phyloP scores from a whole-genome alignment of 2,888 invertebrate species.

The Cataglyphis altisquamis region DNA sequence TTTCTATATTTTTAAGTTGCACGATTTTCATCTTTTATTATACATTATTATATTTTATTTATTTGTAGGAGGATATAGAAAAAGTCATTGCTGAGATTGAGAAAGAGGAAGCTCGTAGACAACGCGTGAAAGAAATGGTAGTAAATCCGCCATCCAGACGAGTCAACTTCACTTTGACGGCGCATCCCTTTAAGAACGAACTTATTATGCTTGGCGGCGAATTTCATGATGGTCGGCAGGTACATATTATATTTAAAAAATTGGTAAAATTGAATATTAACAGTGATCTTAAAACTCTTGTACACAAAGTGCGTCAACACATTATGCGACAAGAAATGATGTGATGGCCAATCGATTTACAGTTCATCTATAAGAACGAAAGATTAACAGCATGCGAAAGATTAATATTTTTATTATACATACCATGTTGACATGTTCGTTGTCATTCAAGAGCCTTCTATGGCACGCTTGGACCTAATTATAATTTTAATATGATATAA shows the following conservation, averaged over 20 bases:
- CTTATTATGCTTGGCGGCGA: slow-evolving; percentile 97
- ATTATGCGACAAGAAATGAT: too few relatives aligned
- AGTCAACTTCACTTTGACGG: slow-evolving; percentile 92
- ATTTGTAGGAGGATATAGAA: slow-evolving; percentile 92
- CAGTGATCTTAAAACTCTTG: neutral
- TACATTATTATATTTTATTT: slow-evolving; percentile 34
- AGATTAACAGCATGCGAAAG: too few relatives aligned
- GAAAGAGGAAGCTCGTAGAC: slow-evolving; percentile 91
- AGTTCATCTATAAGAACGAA: too few relatives aligned
- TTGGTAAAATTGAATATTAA: neutral
- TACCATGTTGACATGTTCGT: too few relatives aligned
- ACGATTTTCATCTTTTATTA: too few relatives aligned
- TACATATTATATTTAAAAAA: slow-evolving; percentile 23
- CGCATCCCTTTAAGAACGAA: slow-evolving; percentile 96
- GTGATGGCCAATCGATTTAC: too few relatives aligned
- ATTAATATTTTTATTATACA: too few relatives aligned
- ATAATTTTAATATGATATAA: too few relatives aligned
- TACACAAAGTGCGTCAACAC: too few relatives aligned
- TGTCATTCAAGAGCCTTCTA: too few relatives aligned
- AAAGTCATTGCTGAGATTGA: slow-evolving; percentile 93
- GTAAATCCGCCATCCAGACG: slow-evolving; percentile 91
- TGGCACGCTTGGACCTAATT: too few relatives aligned
- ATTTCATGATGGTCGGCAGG: slow-evolving; percentile 91
- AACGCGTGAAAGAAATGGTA: slow-evolving; percentile 90
- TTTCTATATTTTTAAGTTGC: too few relatives aligned